Conservation (phyloP, 2,888 invertebrate species). For the Clunio marinus region DNA sequence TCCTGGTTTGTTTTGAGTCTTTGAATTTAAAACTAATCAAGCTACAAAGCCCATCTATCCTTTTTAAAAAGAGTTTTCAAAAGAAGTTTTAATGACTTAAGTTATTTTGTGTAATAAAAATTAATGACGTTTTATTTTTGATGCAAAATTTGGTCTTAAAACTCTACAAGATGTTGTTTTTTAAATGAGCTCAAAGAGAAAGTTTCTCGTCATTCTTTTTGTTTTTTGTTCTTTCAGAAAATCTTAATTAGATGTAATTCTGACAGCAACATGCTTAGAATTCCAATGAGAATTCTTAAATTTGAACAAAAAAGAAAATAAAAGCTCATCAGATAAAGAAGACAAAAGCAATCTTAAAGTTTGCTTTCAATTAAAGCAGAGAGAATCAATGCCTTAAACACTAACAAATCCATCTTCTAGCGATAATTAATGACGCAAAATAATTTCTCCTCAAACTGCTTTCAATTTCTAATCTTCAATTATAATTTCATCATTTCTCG, state of each 20-base stretch:
- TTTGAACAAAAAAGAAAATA: too few species aligned
- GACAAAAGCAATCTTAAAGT: too few species aligned
- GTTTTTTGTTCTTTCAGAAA: too few species aligned
- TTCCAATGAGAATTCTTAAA: too few species aligned
- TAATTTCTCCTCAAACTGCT: conserved; percentile 15
- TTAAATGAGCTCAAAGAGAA: neutral
- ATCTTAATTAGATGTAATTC: neutral
- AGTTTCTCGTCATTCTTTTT: too few species aligned
- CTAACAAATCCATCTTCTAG: neutral
- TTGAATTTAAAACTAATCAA: neutral
- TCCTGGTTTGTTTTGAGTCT: neutral
- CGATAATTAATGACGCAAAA: conserved; percentile 6
- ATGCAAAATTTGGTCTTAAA: neutral
- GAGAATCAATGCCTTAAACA: neutral
- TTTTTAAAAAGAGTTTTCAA: neutral
- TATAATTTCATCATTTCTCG: conserved; percentile 19
- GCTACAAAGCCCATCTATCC: too few species aligned
- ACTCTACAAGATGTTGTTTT: neutral
- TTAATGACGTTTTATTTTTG: neutral
- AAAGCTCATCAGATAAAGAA: too few species aligned
- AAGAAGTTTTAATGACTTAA: neutral
- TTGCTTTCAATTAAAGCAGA: neutral
- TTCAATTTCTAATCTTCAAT: neutral
- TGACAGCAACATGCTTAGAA: neutral
- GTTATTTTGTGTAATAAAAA: neutral